Conservation (phyloP, 92 coral and sea anemone species). For the Porites divaricata region DNA sequence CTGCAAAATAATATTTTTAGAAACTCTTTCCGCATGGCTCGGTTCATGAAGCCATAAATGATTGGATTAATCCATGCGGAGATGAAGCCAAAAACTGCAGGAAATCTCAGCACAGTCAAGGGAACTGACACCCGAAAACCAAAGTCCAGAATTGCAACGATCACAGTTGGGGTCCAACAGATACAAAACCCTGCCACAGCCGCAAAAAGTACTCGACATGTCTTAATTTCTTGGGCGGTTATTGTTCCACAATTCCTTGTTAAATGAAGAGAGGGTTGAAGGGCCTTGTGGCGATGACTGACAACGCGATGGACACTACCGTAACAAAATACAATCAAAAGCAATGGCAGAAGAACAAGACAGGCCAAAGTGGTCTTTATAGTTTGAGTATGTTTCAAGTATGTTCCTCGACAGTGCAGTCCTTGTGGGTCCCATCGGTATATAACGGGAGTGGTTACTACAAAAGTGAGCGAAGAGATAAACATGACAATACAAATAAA, state of each 20-base stretch:
- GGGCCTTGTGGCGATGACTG: background rate
- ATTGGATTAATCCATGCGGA: background rate
- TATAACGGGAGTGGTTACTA: background rate
- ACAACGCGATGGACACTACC: background rate
- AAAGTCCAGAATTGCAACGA: background rate
- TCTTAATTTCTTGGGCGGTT: background rate
- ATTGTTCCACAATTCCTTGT: background rate
- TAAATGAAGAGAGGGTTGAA: background rate
- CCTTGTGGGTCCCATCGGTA: background rate
- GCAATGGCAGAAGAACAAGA: background rate
- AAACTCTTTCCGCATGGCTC: constrained; percentile 5
- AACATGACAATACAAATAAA: background rate
- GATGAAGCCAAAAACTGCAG: background rate
- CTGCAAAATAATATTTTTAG: background rate
- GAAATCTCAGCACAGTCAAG: background rate
- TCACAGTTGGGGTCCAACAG: background rate
- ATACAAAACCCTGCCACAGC: background rate
- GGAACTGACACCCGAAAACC: background rate
- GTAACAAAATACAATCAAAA: background rate
- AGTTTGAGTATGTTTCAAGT: background rate
- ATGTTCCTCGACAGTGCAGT: background rate
- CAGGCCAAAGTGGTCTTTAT: background rate
- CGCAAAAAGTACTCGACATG: background rate
- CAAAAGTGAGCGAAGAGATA: background rate
- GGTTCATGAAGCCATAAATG: constrained; percentile 7